Percentiles rank a stretch among this genome's conserved stretches.
Conservation (phyloP, 1,140 invertebrate species). For the Ganaspis sp. region DNA sequence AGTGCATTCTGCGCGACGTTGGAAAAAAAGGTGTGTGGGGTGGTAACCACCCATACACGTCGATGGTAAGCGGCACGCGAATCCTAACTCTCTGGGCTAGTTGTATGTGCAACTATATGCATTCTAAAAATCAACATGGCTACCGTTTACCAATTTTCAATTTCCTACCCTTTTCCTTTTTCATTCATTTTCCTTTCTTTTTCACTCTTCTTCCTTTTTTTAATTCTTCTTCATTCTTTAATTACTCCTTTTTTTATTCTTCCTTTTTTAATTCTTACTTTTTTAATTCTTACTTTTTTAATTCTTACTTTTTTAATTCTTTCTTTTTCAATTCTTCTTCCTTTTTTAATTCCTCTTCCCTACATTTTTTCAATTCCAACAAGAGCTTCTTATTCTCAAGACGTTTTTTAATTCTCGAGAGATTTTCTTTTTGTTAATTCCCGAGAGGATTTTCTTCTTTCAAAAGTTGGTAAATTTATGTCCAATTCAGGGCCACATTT, state of each 20-base stretch:
- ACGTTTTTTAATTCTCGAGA: too few relatives aligned
- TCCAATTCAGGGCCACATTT: background rate
- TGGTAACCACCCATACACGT: constrained; percentile 35
- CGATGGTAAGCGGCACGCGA: constrained; percentile 34
- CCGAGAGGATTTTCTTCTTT: background rate
- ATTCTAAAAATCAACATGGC: constrained; percentile 60
- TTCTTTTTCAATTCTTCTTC: background rate
- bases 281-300: too few relatives aligned
- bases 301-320: too few relatives aligned
- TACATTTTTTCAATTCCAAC: too few relatives aligned
- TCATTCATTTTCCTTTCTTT: too few relatives aligned
- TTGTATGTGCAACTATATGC: background rate
- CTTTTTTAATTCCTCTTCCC: too few relatives aligned
- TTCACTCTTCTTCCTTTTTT: too few relatives aligned
- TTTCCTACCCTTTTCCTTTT: background rate
- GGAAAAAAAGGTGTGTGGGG: constrained; percentile 43
- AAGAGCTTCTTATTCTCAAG: too few relatives aligned
- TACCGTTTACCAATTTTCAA: constrained; percentile 34
- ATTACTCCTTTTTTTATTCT: too few relatives aligned
- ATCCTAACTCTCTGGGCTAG: background rate
- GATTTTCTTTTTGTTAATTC: background rate
- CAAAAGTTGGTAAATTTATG: background rate
- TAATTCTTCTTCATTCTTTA: too few relatives aligned
- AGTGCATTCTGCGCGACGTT: constrained; percentile 69
- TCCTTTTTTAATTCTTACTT: background rate